Evolutionary conservation across 2,888 invertebrate genomes (phyloP).

Genomic region (Tridacna gigas): DNA sequence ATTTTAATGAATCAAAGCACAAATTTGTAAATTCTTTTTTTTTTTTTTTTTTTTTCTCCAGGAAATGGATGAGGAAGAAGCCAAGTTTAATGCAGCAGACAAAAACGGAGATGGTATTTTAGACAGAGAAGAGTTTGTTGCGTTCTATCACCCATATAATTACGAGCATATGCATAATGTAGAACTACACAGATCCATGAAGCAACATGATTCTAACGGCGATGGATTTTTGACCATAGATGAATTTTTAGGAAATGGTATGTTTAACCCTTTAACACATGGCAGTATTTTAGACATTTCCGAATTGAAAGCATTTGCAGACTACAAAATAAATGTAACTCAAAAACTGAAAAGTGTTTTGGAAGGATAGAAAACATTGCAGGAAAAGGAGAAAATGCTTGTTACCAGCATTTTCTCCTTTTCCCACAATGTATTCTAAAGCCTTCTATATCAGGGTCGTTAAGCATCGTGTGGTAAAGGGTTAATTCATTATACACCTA

Average conservation of each 20-base stretch:
- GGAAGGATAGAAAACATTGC: slow-evolving; percentile 9
- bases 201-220: slow-evolving; percentile 93
- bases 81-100: slow-evolving; percentile 95
- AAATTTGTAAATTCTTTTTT: too few relatives aligned
- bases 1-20: too few relatives aligned
- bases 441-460: neutral
- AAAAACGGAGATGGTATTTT: slow-evolving; percentile 91
- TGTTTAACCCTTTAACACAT: slow-evolving; percentile 38
- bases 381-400: slow-evolving; percentile 9
- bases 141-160: slow-evolving; percentile 97
- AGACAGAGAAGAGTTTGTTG: slow-evolving; percentile 91
- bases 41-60: slow-evolving; percentile 57
- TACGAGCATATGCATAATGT: slow-evolving; percentile 91
- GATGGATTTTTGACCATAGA: slow-evolving; percentile 94
- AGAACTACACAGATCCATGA: slow-evolving; percentile 87
- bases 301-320: neutral
- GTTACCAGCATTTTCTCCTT: slow-evolving; percentile 1
- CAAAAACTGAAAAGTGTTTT: neutral
- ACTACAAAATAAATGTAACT: too few relatives aligned
- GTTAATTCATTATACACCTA: neutral
- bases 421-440: slow-evolving; percentile 2
- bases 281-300: neutral
- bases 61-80: slow-evolving; percentile 90
- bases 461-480: neutral
- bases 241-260: slow-evolving; percentile 87